Base-by-base conservation (phyloP, 30 jellyfish, hydroid and myxozoan genomes). In the Hydractinia symbiolongicarpus region DNA sequence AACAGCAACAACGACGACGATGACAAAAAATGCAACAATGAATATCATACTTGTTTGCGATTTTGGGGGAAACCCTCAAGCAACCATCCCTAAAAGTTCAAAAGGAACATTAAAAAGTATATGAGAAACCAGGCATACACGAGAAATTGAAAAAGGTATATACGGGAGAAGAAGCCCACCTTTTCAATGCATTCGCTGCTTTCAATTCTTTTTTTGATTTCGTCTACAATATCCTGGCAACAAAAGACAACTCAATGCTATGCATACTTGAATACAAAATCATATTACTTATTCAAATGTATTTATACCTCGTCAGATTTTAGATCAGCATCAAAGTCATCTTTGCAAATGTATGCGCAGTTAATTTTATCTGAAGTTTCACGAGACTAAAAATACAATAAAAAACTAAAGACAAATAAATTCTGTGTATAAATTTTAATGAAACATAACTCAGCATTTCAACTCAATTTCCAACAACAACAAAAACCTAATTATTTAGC, bases 61-160 rank as follows among this genome's bases (percentile, higher is more conserved):
- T 78, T 86, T 67, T 83, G 95, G 14, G 98, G 98, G 53, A 91
- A 55, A 21, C 96, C 98, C 49, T 91, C 95, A 14, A 91, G 53
- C 15, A 91, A 30, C 96, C 96, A 91, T 10, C 98, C 98, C 98
- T 90, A 53, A 79, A 61, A 67, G 10, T 53, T 55, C 8, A 17
- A 61, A 30, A 67, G 69, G 50, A 83, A 9, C 10, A 17, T n/a
- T 10, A 80, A 20, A 15, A 55, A 77, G 57, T 8, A 20, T 11
- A 4, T 66, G 19, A 17, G 44, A 30, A 30, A 30, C 44, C 44
- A 0, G 44, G 2, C 44, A 30, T 30, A 30, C 44, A 16, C 69
- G 69, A 11, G 69, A 58, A 58, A 58, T 58, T 58, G 3, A 13
- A 16, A 11, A 58, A 58, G 19, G 19, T 11, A 58, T 16, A 58